Evolutionary conservation across 2,888 invertebrate species (phyloP).

Genomic region (Anoncus sp.): DNA sequence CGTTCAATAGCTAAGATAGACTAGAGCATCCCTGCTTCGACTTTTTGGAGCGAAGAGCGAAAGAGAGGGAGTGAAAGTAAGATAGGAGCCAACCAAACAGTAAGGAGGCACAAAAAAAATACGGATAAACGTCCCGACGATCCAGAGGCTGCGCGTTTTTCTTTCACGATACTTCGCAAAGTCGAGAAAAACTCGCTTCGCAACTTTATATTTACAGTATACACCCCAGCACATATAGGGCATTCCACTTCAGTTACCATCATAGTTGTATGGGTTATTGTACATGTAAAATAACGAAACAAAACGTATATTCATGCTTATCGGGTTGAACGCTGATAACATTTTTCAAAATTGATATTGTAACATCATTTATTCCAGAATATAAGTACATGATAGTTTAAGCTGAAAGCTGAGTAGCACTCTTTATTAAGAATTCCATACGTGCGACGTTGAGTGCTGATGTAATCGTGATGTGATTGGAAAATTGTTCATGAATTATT

Average conservation of each 20-base stretch:
- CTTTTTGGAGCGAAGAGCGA: slow-evolving; percentile 17
- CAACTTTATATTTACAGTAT: slow-evolving; percentile 45
- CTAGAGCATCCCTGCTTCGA: slow-evolving; percentile 41
- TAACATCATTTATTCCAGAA: neutral
- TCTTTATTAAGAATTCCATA: no score
- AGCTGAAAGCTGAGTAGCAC: neutral
- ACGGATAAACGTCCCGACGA: slow-evolving; percentile 45
- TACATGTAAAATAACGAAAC: neutral
- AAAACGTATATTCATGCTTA: neutral
- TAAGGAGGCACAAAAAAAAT: slow-evolving; percentile 26
- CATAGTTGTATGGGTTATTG: neutral
- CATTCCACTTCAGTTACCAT: slow-evolving; percentile 4
- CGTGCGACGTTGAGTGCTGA: no score
- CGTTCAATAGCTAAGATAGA: no score
- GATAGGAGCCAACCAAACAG: slow-evolving; percentile 3
- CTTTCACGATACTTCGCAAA: slow-evolving; percentile 45
- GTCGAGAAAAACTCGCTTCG: slow-evolving; percentile 41
- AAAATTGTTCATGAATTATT: no score
- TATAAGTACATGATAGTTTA: neutral
- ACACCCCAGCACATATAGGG: slow-evolving; percentile 6
- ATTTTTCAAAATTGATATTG: neutral
- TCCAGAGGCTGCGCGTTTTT: slow-evolving; percentile 32
- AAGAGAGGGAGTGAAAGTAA: neutral
- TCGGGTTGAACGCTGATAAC: neutral
- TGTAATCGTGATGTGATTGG: no score